Evolutionary conservation across 2,797 vertebrate genomes (phyloP), one percentile per base, ranked within the genome.

Genomic region (Columba guinea): DNA sequence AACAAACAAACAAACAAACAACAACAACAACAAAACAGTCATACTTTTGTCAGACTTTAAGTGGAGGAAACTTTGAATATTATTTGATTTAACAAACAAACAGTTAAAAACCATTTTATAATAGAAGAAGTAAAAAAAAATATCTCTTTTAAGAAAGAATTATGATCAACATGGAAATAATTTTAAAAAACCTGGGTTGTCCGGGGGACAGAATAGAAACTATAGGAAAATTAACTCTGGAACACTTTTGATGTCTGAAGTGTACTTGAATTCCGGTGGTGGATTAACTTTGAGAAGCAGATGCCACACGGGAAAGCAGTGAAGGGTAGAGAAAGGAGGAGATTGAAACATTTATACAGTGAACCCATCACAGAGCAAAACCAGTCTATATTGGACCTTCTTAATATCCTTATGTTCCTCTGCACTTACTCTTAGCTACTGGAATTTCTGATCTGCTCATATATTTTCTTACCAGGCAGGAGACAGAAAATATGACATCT

Each of bases 91-190:
- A 27, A 62, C 58, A 48, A 62, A 5, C 7, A 26, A 44, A 26
- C 4, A 27, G 10, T 8, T 39, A 34, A 30, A 39, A 59, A 3
- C 0, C 3, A 34, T 28, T 41, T 7, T 23, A n/a, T 69, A 64
- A 48, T 46, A 56, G 7, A 52, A 52, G 58, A 48, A 49, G 8
- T 19, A 49, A 53, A 48, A 12, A 12, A 35, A 28, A 21, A 34
- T 37, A 20, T 32, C 15, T 49, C 49, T 67, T 67, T 51, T 7
- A 60, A 34, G 10, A 52, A 79, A 85, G 5, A 62, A 67, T 44
- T 56, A 37, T 67, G 10, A 34, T 28, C 26, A 55, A 30, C 0
- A 15, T 18, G 5, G 17, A 62, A 37, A 62, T 51, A 4, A 48
- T 35, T 27, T 27, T 24, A 30, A 48, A 64, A 63, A 53, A 15